Base-by-base conservation (phyloP, 1,140 invertebrate genomes). In the Amyelois transitella region DNA sequence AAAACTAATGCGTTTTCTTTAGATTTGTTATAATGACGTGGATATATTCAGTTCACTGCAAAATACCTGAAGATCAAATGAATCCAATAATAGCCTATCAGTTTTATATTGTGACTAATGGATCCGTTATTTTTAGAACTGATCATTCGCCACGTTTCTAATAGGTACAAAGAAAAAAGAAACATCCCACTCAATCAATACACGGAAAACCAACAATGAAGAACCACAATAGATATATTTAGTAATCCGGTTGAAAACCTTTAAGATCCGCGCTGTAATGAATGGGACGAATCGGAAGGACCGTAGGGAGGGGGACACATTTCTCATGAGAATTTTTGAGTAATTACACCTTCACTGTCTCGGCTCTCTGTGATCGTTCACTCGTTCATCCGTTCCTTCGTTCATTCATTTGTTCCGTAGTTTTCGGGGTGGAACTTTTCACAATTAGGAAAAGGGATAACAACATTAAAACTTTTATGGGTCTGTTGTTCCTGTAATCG, bases 371-470 rank as follows among this genome's bases (percentile, higher is more conserved):
- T 67, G 59, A 69, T 75, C 72, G 51, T 57, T 66, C 66, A 67
- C 58, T 65, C 63, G 53, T 58, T 54, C 28, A 62, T 64, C 55
- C 59, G 56, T 60, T 54, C 28, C 60, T 64, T 53, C 59, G 56
- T 60, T 70, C 64, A 64, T 65, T 62, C 66, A 55, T 70, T 77
- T 67, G 62, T 59, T 69, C 55, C 50, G 52, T 55, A 50, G 52
- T 64, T 64, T 61, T 60, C 62, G 51, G 48, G 25, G 43, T 49
- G 63, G 66, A 81, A 82, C 66, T 80, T 82, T 74, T 68, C 54
- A 73, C 77, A 82, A 82, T 82, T 82, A 82, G 71, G 58, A 53
- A 50, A 57, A 25, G 64, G 49, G 65, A 73, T 79, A 76, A 75
- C 65, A 72, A 69, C 62, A 69, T 75, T 77, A 73, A 64, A 82